Percentiles rank a stretch among this genome's conserved stretches.
These are phyloP conservation scores for Dysmachus trigonus DNA, from an alignment of 2,888 invertebrate genomes.

Conservation along the genomic window DNA sequence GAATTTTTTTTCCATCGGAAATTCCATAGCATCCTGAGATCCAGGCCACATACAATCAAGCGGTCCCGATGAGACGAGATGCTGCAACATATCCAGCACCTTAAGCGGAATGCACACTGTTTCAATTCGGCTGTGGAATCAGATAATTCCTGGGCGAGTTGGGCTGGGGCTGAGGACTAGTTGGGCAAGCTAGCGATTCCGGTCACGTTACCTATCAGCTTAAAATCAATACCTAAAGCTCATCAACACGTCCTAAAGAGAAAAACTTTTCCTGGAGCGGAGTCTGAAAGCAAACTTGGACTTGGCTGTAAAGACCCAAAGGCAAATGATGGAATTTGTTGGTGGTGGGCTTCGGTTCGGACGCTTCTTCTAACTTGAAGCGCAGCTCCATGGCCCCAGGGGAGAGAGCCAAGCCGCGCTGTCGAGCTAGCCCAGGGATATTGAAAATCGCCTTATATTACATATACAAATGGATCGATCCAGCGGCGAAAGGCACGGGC, in stretches of 20 bases:
- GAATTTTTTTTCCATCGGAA: neutral
- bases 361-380: neutral
- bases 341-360: neutral
- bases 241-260: constrained; percentile 55
- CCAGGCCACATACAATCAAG: neutral
- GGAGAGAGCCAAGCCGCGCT: neutral
- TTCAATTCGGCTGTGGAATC: neutral
- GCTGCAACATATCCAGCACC: neutral
- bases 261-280: constrained; percentile 40
- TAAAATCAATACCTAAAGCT: constrained; percentile 60
- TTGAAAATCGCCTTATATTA: constrained; percentile 38
- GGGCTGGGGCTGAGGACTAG: neutral
- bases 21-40: neutral
- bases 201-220: constrained; percentile 59
- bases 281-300: constrained; percentile 14
- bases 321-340: constrained; percentile 24
- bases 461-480: constrained; percentile 26
- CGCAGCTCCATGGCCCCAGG: constrained; percentile 11
- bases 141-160: neutral
- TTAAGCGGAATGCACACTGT: neutral
- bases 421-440: neutral
- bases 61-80: neutral
- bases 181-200: constrained; percentile 50
- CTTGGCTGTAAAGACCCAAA: neutral
- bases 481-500: constrained; percentile 6